Conservation (phyloP, 2,113 vertebrate species). For the Ceyx cyanopectus region DNA sequence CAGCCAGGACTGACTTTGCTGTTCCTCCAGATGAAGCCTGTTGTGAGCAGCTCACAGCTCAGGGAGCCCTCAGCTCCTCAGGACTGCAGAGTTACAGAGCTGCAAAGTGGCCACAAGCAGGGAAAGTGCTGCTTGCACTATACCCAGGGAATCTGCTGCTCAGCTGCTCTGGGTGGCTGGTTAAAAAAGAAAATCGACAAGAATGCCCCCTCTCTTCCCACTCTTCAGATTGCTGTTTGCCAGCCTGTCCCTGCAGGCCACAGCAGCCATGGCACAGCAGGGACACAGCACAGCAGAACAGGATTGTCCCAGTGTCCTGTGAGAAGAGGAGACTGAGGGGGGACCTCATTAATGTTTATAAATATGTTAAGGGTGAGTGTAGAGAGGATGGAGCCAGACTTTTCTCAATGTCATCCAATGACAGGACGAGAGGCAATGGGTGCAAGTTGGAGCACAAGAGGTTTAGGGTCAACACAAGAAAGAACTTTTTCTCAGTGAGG, state of each 20-base stretch:
- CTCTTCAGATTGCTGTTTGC: not conserved
- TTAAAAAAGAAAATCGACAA: not conserved
- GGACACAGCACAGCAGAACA: not conserved
- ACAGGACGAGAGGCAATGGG: no score
- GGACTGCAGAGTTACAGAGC: not conserved
- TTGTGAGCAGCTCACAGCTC: not conserved
- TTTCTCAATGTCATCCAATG: no score
- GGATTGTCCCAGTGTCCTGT: not conserved
- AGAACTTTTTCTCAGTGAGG: no score
- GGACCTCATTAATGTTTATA: no score
- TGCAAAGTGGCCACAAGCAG: constrained; percentile 12
- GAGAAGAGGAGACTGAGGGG: no score
- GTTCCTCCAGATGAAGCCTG: constrained; percentile 5
- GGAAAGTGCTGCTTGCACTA: constrained; percentile 10
- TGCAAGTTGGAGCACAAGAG: no score
- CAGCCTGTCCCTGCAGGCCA: not conserved
- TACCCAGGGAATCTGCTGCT: constrained; percentile 9
- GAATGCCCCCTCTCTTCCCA: not conserved
- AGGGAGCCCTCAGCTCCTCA: not conserved
- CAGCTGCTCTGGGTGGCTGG: constrained; percentile 13
- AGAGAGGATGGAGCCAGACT: no score
- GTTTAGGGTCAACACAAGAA: no score
- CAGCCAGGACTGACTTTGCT: not conserved
- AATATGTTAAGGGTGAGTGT: no score
- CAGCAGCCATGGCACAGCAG: not conserved